phyloP scores from a whole-genome alignment of 2,113 vertebrate genomes.

The Odobenus rosmarus region DNA sequence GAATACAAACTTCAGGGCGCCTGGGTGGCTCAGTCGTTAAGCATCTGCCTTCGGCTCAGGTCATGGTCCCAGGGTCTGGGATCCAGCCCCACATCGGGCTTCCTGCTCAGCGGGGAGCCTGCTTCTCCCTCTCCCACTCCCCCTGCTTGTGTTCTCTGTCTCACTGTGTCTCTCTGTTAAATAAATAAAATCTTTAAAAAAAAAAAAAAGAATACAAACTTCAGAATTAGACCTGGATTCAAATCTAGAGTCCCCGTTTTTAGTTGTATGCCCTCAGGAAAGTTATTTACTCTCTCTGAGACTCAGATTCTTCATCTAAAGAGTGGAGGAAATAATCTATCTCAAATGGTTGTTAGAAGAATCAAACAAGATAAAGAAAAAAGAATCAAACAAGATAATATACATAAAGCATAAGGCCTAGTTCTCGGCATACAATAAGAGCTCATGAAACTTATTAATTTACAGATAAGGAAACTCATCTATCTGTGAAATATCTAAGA shows the following conservation, averaged over 20 bases:
- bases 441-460: not conserved
- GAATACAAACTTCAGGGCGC: not conserved
- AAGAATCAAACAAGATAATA: conserved; percentile 11
- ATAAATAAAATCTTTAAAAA: too few relatives aligned
- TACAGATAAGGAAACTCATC: not conserved
- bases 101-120: too few relatives aligned
- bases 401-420: not conserved
- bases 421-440: not conserved
- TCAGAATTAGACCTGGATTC: not conserved
- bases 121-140: too few relatives aligned
- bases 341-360: not conserved
- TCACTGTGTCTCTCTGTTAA: too few relatives aligned
- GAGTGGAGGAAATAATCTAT: not conserved
- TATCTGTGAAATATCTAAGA: not conserved
- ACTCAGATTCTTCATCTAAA: not conserved
- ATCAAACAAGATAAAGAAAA: not conserved
- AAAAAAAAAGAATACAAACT: not conserved
- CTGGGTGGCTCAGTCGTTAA: too few relatives aligned
- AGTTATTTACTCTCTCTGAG: conserved; percentile 2
- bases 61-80: too few relatives aligned
- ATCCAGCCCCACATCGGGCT: too few relatives aligned
- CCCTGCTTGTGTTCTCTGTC: too few relatives aligned
- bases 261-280: not conserved
- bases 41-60: too few relatives aligned
- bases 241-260: not conserved